Base-by-base conservation (phyloP, 2,888 invertebrate genomes). In the Ochropacha duplaris region DNA sequence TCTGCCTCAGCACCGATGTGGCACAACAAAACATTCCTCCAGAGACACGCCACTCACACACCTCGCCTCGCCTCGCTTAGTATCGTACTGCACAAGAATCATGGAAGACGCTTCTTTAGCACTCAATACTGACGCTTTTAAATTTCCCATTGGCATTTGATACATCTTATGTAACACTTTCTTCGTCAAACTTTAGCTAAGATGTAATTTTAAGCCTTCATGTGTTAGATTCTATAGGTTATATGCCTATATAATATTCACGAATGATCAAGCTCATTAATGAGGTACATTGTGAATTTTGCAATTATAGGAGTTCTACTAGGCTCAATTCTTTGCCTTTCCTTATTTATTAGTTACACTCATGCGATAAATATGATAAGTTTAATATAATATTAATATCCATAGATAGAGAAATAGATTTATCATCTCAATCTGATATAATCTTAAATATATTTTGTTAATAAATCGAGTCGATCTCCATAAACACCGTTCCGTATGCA, bases 11-110 rank as follows among this genome's bases (percentile, higher is more conserved):
- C 16, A 16, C 44, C 44, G 19, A 44, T 44, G 66, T 62, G 64
- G 65, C 66, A 72, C 72, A 69, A 72, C 67, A 72, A 64, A 62
- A 67, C 59, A 59, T 57, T 59, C 62, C 71, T 68, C 66, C 50
- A 57, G 65, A 69, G 72, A 67, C 67, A 60, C 64, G 59, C 58
- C 60, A 58, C 67, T 66, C 67, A 67, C 63, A 74, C 72, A 67
- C 74, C 64, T 65, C 60, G 58, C 74, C 64, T 65, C 60, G 58
- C 63, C 62, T 61, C 57, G 44, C 66, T 55, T 58, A 22, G 57
- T 31, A 31, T 31, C 62, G 44, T 9, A 16, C 14, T 8, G 50
- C 22, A 8, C 14, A 8, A 2, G n/a, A 8, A 8, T 9, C 22
- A 14, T 51, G 26, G 50, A 51, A 51, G n/a, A 4, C n/a, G 24